These are phyloP conservation scores for Drosophila pallidifrons DNA, from an alignment of 1,140 invertebrate genomes.

Conservation along the genomic window DNA sequence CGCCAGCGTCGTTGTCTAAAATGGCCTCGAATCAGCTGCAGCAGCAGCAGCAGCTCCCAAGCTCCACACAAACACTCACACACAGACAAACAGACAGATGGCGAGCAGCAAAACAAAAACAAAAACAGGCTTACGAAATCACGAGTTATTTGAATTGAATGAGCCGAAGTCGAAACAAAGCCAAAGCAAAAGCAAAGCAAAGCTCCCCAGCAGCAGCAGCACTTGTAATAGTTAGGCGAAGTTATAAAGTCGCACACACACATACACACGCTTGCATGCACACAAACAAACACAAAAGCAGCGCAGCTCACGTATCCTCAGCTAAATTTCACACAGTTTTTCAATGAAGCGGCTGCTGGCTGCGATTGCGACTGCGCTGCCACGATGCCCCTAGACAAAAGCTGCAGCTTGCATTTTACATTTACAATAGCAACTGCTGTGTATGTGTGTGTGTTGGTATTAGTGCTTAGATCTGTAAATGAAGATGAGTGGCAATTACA, in stretches of 20 bases:
- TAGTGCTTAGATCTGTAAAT: constrained; percentile 24
- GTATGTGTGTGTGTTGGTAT: constrained; percentile 1
- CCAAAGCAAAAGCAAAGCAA: constrained; percentile 22
- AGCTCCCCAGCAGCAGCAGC: constrained; percentile 11
- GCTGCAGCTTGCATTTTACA: constrained; percentile 63
- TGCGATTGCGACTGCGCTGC: constrained; percentile 22
- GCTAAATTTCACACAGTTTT: constrained; percentile 54
- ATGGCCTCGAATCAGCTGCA: constrained; percentile 78
- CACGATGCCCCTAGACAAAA: constrained; percentile 24
- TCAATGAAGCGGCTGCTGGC: constrained; percentile 48
- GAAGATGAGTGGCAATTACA: constrained; percentile 62
- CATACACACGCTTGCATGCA: constrained; percentile 7
- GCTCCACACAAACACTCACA: constrained; percentile 13
- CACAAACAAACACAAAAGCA: background rate
- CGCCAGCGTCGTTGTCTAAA: constrained; percentile 51
- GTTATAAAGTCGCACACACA: constrained; percentile 41
- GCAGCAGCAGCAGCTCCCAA: constrained; percentile 55
- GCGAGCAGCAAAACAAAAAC: constrained; percentile 20
- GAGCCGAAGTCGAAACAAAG: constrained; percentile 51
- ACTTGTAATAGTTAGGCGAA: constrained; percentile 52
- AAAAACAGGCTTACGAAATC: constrained; percentile 82
- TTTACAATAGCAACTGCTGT: constrained; percentile 27
- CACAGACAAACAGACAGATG: constrained; percentile 12
- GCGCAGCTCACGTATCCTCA: constrained; percentile 45
- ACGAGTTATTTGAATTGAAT: constrained; percentile 83